phyloP scores from a whole-genome alignment of 2,113 vertebrate genomes.

The Microcebus tavaratra region DNA sequence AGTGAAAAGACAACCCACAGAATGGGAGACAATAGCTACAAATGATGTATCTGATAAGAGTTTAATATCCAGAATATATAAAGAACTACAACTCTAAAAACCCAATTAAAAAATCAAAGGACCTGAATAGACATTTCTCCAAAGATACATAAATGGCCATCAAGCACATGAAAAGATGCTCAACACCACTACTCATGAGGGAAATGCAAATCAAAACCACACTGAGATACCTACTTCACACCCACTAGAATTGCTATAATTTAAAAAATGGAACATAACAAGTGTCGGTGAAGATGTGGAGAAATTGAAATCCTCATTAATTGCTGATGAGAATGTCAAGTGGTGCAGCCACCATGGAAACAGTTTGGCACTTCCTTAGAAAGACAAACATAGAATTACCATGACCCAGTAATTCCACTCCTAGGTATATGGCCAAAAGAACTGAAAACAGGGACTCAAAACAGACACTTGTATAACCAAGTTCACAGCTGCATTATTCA shows the following conservation, averaged over 20 bases:
- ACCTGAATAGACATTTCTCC: background rate
- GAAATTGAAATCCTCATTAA: background rate
- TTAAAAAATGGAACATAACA: slow-evolving; percentile 21
- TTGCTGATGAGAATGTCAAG: background rate
- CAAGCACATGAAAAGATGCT: slow-evolving; percentile 16
- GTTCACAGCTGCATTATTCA: background rate
- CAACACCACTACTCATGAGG: background rate
- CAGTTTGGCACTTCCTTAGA: background rate
- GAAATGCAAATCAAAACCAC: slow-evolving; percentile 25
- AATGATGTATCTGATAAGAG: background rate
- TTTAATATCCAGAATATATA: background rate
- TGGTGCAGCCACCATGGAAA: background rate
- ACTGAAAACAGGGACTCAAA: background rate
- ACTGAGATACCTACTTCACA: background rate
- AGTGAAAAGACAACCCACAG: background rate
- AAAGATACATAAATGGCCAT: slow-evolving; percentile 3
- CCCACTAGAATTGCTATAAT: background rate
- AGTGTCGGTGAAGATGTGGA: background rate
- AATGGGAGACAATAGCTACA: background rate
- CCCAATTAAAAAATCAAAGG: slow-evolving; percentile 8
- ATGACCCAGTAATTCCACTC: background rate
- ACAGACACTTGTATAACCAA: background rate
- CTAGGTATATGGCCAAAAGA: slow-evolving; percentile 12
- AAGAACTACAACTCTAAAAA: background rate
- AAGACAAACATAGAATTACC: background rate